These are phyloP conservation scores for Drosophila seguyi DNA, from an alignment of 1,140 invertebrate genomes.

Conservation along the genomic window DNA sequence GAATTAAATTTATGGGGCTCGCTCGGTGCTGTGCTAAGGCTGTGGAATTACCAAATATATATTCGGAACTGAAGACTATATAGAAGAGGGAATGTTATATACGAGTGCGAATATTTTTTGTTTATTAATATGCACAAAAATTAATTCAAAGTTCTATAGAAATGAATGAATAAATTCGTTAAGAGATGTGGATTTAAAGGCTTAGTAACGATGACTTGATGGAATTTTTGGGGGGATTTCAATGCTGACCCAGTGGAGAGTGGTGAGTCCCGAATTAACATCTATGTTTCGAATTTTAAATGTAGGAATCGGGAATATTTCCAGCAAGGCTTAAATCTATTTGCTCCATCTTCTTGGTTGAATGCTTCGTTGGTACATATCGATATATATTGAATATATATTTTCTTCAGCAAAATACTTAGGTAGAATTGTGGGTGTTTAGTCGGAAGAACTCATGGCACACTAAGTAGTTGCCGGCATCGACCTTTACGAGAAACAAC, in stretches of 20 bases:
- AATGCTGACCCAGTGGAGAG: background rate
- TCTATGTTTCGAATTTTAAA: background rate
- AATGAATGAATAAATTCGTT: conserved; percentile 27
- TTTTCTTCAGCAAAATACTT: background rate
- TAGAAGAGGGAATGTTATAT: background rate
- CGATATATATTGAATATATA: background rate
- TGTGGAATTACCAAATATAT: conserved; percentile 16
- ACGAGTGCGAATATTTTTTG: conserved; percentile 21
- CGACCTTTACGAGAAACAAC: conserved; percentile 94
- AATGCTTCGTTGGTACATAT: too few species aligned
- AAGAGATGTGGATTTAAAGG: background rate
- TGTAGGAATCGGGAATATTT: conserved; percentile 9
- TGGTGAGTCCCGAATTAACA: background rate
- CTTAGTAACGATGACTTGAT: conserved; percentile 39
- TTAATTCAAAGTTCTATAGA: conserved; percentile 15
- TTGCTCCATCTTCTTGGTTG: background rate
- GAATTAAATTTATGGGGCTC: conserved; percentile 37
- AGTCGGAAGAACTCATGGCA: conserved; percentile 97
- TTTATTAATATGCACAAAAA: conserved; percentile 25
- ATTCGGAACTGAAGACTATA: background rate
- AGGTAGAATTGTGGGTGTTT: conserved; percentile 80
- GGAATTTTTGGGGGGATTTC: conserved; percentile 6
- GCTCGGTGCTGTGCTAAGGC: conserved; percentile 1
- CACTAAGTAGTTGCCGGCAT: conserved; percentile 93
- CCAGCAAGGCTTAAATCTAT: background rate